Base-by-base conservation (phyloP, 2,113 vertebrate genomes). In the Nicator chloris region DNA sequence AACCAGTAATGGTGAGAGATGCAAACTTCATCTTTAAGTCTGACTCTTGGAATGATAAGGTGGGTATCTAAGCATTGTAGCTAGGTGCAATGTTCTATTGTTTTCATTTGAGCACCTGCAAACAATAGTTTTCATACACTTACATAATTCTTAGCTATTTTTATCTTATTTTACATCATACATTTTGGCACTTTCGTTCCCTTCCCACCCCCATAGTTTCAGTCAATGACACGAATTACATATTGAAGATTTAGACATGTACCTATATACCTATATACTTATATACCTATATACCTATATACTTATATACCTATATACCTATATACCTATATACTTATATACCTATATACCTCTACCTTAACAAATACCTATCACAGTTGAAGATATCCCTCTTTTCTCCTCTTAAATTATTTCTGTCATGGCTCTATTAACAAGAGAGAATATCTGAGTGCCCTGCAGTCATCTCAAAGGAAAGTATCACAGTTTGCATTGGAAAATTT, bases 151-250 rank as follows among this genome's bases (percentile, higher is more conserved):
- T 76, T 86, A 33, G 4, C 3, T 68, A 31, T 51, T 93, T 66
- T 15, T 31, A 4, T 40, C 3, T 75, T 88, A 42, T 71, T 75
- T 90, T 50, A 30, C 33, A 4, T 49, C 9, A 53, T 9, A 21
- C 0, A 14, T 57, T 63, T 82, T 37, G 28, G 1, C 4, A 37
- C 9, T 83, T 76, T 40, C 3, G 4, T 70, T 65, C 18, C 6
- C 2, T 35, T 11, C 8, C 16, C 1, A 0, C 6, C 2, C 5
- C 23, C 14, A 21, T 35, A 37, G 13, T 78, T 82, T 82, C 35
- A 70, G 6, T 75, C 8, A 76, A 11, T 35, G 26, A 91, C 7
- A n/a, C 11, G 69, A 57, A 68, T 31, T 3, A 3, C 15, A 27
- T 49, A 57, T 39, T 86, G 59, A 73, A 57, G 35, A 33, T 86